Evolutionary conservation across 2,113 vertebrate genomes (phyloP).

Genomic region (Sterna hirundo): DNA sequence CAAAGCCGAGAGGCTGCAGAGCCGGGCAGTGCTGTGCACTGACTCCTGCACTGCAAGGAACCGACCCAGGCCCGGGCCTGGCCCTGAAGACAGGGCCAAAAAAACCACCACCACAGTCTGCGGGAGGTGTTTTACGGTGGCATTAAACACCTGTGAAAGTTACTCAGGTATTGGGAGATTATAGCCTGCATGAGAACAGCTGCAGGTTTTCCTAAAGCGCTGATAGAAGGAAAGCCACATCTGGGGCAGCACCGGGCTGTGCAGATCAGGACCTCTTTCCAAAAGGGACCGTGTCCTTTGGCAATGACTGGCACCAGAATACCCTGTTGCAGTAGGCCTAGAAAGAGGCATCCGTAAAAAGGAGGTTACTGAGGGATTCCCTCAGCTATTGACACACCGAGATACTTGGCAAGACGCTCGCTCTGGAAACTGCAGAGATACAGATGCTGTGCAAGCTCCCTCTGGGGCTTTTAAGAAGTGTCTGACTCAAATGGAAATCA

Average conservation of each 20-base stretch:
- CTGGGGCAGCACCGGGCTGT: neutral
- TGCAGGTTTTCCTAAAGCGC: fast-evolving
- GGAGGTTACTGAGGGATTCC: conserved; percentile 27
- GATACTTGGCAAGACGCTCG: neutral
- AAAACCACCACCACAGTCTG: neutral
- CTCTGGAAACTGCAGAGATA: conserved; percentile 20
- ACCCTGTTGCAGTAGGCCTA: neutral
- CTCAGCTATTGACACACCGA: neutral
- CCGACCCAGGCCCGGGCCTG: neutral
- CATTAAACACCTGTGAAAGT: neutral
- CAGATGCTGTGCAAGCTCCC: conserved; percentile 41
- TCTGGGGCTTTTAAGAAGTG: conserved; percentile 28
- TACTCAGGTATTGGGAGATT: no score
- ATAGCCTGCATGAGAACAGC: neutral
- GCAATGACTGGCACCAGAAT: neutral
- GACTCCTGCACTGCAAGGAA: neutral
- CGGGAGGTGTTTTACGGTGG: neutral
- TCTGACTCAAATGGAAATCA: conserved; percentile 58
- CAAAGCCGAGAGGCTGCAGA: neutral
- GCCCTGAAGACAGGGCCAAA: neutral
- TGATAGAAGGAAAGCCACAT: neutral
- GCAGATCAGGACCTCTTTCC: neutral
- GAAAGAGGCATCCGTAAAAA: neutral
- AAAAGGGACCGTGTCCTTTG: neutral
- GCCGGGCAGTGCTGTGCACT: neutral